Evolutionary conservation across 2,797 vertebrate species (phyloP).

Genomic region (Enteromius unitaeniatus): DNA sequence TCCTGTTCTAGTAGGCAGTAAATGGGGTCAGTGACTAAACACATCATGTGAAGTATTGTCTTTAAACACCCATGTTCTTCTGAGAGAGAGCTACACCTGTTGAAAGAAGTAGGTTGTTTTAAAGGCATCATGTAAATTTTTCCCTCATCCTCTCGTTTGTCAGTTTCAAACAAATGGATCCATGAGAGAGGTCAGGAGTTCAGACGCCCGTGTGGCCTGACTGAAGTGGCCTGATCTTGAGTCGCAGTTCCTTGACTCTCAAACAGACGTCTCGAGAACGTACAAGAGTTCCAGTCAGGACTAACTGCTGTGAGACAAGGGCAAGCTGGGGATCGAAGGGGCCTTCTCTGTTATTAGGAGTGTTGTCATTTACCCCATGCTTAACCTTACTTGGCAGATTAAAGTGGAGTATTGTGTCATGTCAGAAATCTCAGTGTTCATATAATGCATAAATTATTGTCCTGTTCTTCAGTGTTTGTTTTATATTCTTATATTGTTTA

Average conservation of each 20-base stretch:
- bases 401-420: slow-evolving; percentile 28
- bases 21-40: slow-evolving; percentile 89
- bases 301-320: neutral
- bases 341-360: slow-evolving; percentile 16
- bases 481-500: slow-evolving; percentile 48
- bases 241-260: slow-evolving; percentile 23
- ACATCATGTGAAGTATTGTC: neutral
- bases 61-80: neutral
- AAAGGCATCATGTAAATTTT: neutral
- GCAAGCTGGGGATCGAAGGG: slow-evolving; percentile 8
- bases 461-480: slow-evolving; percentile 58
- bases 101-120: neutral
- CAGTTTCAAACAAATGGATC: slow-evolving; percentile 99
- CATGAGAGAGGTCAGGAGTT: slow-evolving; percentile 99
- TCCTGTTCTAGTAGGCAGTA: slow-evolving; percentile 95
- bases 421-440: neutral
- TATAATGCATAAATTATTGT: slow-evolving; percentile 70
- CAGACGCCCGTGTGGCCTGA: slow-evolving; percentile 92
- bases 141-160: neutral
- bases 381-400: neutral
- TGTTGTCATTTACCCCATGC: neutral
- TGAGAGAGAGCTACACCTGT: neutral
- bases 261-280: neutral
- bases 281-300: neutral
- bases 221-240: slow-evolving; percentile 87